phyloP scores from a whole-genome alignment of 2,113 vertebrate genomes.

The Mobula hypostoma region DNA sequence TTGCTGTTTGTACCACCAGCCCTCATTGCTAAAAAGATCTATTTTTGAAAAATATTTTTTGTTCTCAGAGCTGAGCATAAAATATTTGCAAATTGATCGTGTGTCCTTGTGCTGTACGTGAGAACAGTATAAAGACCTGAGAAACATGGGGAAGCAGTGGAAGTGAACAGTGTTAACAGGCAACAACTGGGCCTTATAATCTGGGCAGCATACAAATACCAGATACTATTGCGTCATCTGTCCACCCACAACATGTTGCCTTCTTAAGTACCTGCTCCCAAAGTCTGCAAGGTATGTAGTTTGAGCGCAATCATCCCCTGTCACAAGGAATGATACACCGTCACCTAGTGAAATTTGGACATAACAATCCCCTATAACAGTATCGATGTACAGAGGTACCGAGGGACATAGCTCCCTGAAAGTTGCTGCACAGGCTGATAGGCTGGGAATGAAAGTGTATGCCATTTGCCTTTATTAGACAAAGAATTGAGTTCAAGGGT shows the following conservation, averaged over 20 bases:
- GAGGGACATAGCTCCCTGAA: too few relatives aligned
- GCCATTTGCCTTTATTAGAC: too few relatives aligned
- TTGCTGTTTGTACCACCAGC: neutral
- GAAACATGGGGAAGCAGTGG: too few relatives aligned
- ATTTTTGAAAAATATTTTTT: neutral
- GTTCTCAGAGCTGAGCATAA: neutral
- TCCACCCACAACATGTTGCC: neutral
- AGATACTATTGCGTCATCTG: neutral
- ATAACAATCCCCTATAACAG: too few relatives aligned
- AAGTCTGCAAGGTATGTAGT: neutral
- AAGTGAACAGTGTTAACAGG: too few relatives aligned
- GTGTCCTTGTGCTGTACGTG: neutral
- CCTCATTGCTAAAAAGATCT: neutral
- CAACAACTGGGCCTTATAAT: too few relatives aligned
- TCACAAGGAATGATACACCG: neutral
- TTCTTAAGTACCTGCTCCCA: neutral
- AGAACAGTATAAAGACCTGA: neutral
- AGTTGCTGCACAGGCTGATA: too few relatives aligned
- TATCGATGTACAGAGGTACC: too few relatives aligned
- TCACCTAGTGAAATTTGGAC: neutral
- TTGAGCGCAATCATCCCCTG: neutral
- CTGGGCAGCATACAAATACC: neutral
- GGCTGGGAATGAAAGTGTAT: too few relatives aligned
- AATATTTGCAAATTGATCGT: neutral
- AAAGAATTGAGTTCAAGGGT: too few relatives aligned